A percentile compares a stretch with the other conserved stretches of the same genome.
These are phyloP conservation scores for Tryphoninae sp. DNA, from an alignment of 2,888 invertebrate species.

Conservation along the genomic window DNA sequence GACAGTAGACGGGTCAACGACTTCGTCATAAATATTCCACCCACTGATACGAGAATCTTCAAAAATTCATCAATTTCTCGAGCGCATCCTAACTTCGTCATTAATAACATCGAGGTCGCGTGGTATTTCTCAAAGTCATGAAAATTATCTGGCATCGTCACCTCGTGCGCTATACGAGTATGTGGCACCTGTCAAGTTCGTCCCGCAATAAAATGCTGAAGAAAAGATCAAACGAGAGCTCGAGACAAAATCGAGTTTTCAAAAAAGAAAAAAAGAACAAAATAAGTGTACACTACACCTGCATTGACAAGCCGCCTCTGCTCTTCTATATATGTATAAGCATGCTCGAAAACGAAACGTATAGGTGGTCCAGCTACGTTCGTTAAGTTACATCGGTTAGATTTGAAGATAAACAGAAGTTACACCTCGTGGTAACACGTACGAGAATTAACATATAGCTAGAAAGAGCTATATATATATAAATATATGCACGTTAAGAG, in stretches of 20 bases:
- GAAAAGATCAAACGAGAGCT: not conserved
- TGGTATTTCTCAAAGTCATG: not conserved
- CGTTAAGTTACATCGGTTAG: constrained; percentile 76
- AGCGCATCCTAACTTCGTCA: constrained; percentile 6
- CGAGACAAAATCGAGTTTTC: constrained; percentile 21
- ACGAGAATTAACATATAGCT: constrained; percentile 76
- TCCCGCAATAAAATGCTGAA: constrained; percentile 5
- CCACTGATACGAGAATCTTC: constrained; percentile 12
- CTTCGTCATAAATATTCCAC: not conserved
- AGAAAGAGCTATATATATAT: constrained; percentile 30
- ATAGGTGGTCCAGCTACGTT: constrained; percentile 76
- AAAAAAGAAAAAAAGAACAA: constrained; percentile 6
- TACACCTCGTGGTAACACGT: constrained; percentile 78
- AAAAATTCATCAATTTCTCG: constrained; percentile 34
- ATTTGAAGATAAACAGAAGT: constrained; percentile 79
- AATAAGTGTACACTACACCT: constrained; percentile 10
- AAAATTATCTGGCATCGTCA: not conserved
- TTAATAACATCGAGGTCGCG: not conserved
- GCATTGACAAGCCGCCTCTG: constrained; percentile 41
- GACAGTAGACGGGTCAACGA: constrained; percentile 8
- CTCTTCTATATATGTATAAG: not conserved
- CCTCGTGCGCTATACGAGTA: not conserved
- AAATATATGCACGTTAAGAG: constrained; percentile 17
- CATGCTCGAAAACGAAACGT: constrained; percentile 22
- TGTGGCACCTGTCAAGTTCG: not conserved